These are phyloP conservation scores for Fulica atra DNA, from an alignment of 2,113 vertebrate species.

Conservation along the genomic window DNA sequence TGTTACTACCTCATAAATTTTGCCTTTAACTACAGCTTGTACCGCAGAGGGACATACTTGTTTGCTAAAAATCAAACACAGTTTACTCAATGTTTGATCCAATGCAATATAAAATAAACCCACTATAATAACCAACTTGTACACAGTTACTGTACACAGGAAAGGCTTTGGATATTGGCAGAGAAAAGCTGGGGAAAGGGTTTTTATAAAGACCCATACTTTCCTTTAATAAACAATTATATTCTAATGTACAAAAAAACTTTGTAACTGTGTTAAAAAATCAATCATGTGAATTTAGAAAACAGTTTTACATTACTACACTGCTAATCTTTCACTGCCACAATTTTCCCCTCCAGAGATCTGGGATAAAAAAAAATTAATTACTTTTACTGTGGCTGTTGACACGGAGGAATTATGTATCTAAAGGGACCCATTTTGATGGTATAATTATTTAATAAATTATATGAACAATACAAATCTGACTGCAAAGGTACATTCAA, in stretches of 20 bases:
- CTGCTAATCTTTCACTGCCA: constrained; percentile 10
- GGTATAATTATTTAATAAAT: background rate
- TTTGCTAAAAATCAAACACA: constrained; percentile 29
- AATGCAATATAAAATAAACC: background rate
- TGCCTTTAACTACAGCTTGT: constrained; percentile 26
- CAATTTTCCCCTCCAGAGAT: background rate
- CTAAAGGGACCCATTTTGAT: background rate
- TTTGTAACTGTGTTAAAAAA: constrained; percentile 8
- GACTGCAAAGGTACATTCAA: background rate
- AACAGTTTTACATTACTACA: constrained; percentile 37
- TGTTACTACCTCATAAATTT: constrained; percentile 37
- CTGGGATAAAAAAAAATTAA: background rate
- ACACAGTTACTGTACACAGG: background rate
- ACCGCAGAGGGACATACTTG: background rate
- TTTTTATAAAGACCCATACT: background rate
- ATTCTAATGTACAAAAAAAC: constrained; percentile 4
- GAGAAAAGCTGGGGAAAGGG: background rate
- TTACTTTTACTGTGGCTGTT: background rate
- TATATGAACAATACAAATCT: background rate
- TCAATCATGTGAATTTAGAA: background rate
- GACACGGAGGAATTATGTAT: constrained; percentile 4
- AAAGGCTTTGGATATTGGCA: constrained; percentile 22
- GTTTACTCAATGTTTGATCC: background rate
- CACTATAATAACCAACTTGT: background rate
- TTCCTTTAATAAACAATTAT: constrained; percentile 12